Conservation (phyloP, 2,797 vertebrate genomes). For the Sebastes itinus region DNA sequence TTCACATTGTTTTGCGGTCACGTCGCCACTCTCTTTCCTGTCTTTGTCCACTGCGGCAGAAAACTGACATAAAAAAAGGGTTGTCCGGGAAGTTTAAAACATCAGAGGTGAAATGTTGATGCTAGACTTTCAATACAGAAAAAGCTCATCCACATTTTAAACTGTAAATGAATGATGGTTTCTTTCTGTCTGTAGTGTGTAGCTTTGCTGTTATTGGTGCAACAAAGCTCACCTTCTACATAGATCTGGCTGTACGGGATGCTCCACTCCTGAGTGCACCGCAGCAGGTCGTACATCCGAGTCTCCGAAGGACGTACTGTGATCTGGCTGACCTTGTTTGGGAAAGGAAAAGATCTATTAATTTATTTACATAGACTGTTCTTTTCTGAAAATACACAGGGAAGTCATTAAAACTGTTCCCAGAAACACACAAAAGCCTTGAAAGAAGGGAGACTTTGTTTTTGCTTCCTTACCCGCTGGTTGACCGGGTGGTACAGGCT, state of each 20-base stretch:
- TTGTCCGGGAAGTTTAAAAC: background rate
- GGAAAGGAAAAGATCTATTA: background rate
- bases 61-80: background rate
- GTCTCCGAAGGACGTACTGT: conserved; percentile 83
- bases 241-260: conserved; percentile 89
- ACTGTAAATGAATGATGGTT: background rate
- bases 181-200: background rate
- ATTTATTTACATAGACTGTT: background rate
- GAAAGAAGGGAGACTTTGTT: no score
- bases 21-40: conserved; percentile 25
- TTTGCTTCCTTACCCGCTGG: conserved; percentile 53
- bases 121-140: background rate
- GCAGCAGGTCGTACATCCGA: conserved; percentile 85
- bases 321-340: conserved; percentile 83
- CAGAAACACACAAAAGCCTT: background rate
- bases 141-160: background rate
- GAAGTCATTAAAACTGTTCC: background rate
- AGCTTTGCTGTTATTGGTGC: background rate
- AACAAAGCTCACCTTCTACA: conserved; percentile 84
- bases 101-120: background rate
- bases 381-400: background rate
- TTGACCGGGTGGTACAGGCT: conserved; percentile 84
- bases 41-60: conserved; percentile 24
- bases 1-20: background rate
- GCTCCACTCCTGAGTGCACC: conserved; percentile 85